phyloP scores from a whole-genome alignment of 2,797 vertebrate species.

The Otolemur crassicaudatus region DNA sequence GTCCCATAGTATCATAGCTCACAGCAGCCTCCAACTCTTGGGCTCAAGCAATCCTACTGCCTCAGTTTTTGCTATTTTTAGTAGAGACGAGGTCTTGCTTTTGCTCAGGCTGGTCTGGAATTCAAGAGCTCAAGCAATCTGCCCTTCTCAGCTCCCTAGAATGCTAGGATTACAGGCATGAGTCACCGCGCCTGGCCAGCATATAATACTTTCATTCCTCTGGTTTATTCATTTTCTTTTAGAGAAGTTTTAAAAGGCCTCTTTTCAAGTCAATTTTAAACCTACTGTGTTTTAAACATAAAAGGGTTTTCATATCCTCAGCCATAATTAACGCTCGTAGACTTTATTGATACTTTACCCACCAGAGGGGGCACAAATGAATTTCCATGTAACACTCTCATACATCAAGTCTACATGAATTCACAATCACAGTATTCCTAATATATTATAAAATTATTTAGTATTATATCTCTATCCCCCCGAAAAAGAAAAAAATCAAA shows the following conservation, averaged over 20 bases:
- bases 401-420: background rate
- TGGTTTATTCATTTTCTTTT: background rate
- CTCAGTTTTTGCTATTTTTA: no score
- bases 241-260: background rate
- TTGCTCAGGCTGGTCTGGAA: no score
- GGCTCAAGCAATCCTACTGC: no score
- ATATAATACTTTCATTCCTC: background rate
- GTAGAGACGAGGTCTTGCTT: no score
- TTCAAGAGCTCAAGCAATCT: no score
- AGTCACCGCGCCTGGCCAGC: background rate
- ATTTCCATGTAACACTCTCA: background rate
- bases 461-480: background rate
- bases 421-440: constrained; percentile 12
- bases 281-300: constrained; percentile 19
- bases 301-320: background rate
- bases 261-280: constrained; percentile 18
- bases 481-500: constrained; percentile 3
- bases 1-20: no score
- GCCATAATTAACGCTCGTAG: background rate
- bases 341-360: background rate
- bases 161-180: no score
- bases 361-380: constrained; percentile 51
- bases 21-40: no score
- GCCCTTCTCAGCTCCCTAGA: no score
- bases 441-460: background rate